These are phyloP conservation scores for Drosophila kanapiae DNA, from an alignment of 1,140 invertebrate genomes.

Conservation along the genomic window DNA sequence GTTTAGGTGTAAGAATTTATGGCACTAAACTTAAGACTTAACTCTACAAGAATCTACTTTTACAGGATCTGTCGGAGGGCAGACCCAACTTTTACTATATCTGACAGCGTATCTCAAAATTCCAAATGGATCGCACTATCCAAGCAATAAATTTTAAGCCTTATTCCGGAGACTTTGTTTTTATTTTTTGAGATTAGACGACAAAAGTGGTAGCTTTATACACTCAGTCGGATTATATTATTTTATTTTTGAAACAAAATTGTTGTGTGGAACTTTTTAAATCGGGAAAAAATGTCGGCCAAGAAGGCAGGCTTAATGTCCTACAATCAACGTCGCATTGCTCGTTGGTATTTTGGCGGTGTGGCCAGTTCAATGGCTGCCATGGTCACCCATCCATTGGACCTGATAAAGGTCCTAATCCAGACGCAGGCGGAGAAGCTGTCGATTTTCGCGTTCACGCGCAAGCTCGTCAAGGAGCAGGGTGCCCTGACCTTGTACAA, in stretches of 20 bases:
- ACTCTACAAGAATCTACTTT: neutral
- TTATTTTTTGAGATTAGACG: no score
- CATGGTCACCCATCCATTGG: slow-evolving; percentile 97
- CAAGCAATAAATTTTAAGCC: neutral
- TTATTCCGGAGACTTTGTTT: no score
- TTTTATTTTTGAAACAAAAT: neutral
- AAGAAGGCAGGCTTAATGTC: neutral
- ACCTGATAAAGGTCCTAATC: slow-evolving; percentile 98
- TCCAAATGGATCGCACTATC: neutral
- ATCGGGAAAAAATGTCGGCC: slow-evolving; percentile 1
- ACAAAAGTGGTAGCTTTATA: no score
- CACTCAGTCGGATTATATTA: no score
- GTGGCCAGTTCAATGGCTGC: slow-evolving; percentile 92
- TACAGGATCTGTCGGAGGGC: slow-evolving; percentile 53
- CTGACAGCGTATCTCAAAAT: slow-evolving; percentile 17
- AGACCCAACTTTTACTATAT: slow-evolving; percentile 61
- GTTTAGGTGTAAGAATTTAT: slow-evolving; percentile 28
- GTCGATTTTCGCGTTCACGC: slow-evolving; percentile 7
- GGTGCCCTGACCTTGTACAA: slow-evolving; percentile 86
- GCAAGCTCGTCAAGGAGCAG: slow-evolving; percentile 51
- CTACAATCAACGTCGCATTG: slow-evolving; percentile 40
- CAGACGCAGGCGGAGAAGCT: slow-evolving; percentile 97
- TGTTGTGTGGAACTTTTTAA: neutral
- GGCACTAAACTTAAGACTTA: accelerated
- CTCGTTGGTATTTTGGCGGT: slow-evolving; percentile 97